phyloP scores from a whole-genome alignment of 2,888 invertebrate species.

The Ariolimax columbianus region DNA sequence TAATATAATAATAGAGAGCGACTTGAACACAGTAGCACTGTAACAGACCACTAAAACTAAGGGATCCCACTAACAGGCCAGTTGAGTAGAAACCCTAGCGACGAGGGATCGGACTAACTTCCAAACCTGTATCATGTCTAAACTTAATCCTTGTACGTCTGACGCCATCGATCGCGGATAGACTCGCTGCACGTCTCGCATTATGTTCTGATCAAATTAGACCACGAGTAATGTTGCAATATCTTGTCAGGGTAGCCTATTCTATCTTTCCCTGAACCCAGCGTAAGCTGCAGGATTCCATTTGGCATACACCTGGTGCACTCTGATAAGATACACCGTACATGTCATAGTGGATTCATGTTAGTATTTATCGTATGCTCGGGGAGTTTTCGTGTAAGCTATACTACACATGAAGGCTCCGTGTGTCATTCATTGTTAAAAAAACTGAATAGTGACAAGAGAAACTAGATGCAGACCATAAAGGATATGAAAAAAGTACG shows the following conservation, averaged over 20 bases:
- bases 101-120: neutral
- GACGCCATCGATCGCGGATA: neutral
- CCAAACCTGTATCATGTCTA: neutral
- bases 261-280: neutral
- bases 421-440: too few species aligned
- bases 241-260: neutral
- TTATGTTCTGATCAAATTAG: too few species aligned
- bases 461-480: too few species aligned
- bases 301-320: neutral
- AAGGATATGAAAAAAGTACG: too few species aligned
- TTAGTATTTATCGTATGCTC: neutral
- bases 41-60: too few species aligned
- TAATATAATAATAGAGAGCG: too few species aligned
- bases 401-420: too few species aligned
- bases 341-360: neutral
- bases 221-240: neutral
- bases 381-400: neutral
- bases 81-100: neutral
- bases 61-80: neutral
- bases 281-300: neutral
- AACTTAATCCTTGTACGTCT: constrained; percentile 2
- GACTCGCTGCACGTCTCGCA: neutral
- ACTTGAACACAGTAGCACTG: too few species aligned
- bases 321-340: neutral
- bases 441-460: too few species aligned